phyloP scores from a whole-genome alignment of 1,140 invertebrate genomes.

The Drosophila lacertosa region DNA sequence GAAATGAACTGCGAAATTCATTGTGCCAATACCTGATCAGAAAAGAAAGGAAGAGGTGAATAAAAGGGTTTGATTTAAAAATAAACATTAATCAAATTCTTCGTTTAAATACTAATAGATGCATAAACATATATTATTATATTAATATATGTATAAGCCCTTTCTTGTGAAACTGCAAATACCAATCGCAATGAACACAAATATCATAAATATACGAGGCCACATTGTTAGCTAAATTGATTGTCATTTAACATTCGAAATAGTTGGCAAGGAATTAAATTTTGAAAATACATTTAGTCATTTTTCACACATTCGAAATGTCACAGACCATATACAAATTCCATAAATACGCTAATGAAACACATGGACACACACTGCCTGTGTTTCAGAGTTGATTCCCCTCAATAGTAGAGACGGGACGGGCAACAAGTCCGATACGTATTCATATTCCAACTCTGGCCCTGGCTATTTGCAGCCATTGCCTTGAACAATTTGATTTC shows the following conservation, averaged over 20 bases:
- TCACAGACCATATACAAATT: constrained; percentile 65
- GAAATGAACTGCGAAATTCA: constrained; percentile 8
- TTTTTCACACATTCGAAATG: constrained; percentile 63
- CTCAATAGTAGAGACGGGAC: background rate
- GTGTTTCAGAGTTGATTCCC: constrained; percentile 1
- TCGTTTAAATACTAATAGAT: too few species aligned
- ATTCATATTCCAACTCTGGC: background rate
- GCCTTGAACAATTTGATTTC: constrained; percentile 32
- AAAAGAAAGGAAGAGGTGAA: background rate
- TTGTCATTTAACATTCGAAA: constrained; percentile 3
- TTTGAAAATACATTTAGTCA: constrained; percentile 43
- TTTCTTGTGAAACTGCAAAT: too few species aligned
- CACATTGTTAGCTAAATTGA: background rate
- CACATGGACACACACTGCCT: constrained; percentile 47
- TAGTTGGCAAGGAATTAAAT: constrained; percentile 49
- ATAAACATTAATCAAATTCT: too few species aligned
- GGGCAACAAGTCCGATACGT: constrained; percentile 1
- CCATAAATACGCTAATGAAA: constrained; percentile 79
- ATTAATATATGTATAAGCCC: too few species aligned
- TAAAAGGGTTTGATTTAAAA: too few species aligned
- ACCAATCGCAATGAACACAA: background rate
- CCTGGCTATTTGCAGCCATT: background rate
- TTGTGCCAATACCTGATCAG: constrained; percentile 11
- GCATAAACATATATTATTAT: too few species aligned
- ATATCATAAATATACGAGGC: background rate